phyloP scores from a whole-genome alignment of 2,888 invertebrate genomes.

The Platerodrilus igneus region DNA sequence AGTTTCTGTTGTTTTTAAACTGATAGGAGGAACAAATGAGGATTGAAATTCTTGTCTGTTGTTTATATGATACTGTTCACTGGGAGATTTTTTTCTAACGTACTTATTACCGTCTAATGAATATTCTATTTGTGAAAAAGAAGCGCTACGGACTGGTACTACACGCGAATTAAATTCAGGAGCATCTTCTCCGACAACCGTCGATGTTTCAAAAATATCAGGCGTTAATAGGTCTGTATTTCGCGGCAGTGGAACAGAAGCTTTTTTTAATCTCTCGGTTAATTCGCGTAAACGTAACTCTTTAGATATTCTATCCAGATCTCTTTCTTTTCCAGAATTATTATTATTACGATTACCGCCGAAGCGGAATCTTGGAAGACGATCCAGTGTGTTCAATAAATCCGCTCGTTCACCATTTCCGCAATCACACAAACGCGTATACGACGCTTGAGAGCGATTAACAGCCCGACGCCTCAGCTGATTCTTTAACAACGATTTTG shows the following conservation, averaged over 20 bases:
- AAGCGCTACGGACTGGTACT: slow-evolving; percentile 75
- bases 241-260: slow-evolving; percentile 44
- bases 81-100: slow-evolving; percentile 42
- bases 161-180: slow-evolving; percentile 24
- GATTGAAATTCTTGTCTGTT: slow-evolving; percentile 35
- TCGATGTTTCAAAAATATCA: slow-evolving; percentile 49
- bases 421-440: slow-evolving; percentile 42
- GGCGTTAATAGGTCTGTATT: slow-evolving; percentile 47
- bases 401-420: slow-evolving; percentile 39
- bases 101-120: slow-evolving; percentile 60
- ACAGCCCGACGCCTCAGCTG: slow-evolving; percentile 44
- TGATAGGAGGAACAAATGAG: slow-evolving; percentile 20
- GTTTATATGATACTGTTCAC: slow-evolving; percentile 30
- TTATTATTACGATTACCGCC: slow-evolving; percentile 52
- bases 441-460: slow-evolving; percentile 44
- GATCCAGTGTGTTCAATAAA: slow-evolving; percentile 66
- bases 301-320: slow-evolving; percentile 50
- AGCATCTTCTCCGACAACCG: slow-evolving; percentile 29
- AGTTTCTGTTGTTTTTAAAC: slow-evolving; percentile 12
- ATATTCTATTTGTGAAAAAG: slow-evolving; percentile 83
- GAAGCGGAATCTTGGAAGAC: slow-evolving; percentile 74
- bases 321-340: slow-evolving; percentile 33
- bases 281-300: slow-evolving; percentile 70
- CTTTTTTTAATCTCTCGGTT: slow-evolving; percentile 70
- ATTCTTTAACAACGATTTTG: slow-evolving; percentile 40